Base-by-base conservation (phyloP, 2,797 vertebrate species). In the Sorex maritimensis region DNA sequence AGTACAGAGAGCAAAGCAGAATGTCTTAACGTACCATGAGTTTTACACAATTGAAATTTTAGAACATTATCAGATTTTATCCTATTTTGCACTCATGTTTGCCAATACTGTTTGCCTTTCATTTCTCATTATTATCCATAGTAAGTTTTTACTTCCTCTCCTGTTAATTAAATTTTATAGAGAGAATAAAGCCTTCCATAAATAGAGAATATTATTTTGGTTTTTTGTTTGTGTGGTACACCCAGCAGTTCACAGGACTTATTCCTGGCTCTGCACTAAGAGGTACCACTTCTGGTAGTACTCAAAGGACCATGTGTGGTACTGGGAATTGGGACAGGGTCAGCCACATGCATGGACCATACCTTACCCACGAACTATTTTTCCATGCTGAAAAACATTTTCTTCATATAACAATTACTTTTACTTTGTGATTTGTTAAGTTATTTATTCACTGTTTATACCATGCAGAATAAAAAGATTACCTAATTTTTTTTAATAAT, bases 121-220 rank as follows among this genome's bases (percentile, higher is more conserved):
- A n/a, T 84, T 89, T 81, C 7, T 38, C 38, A 23, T 78, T 87
- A 28, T 82, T 65, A 84, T 19, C 79, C 85, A 81, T 46, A 73
- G 2, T 74, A 28, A 52, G 75, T 49, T 58, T 86, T 49, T 55
- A 78, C 52, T 92, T 93, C 24, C 19, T 6, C 1, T 15, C 88
- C 26, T 74, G 17, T 73, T 78, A 58, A 86, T 93, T 94, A 86
- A 38, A 24, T 65, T 91, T 87, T 88, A n/a, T 67, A 84, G n/a
- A 83, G 41, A 81, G 63, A 80, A 5, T 24, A 95, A 86, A 21
- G 14, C 9, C 12, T 30, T 79, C 10, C 46, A 82, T 2, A 86
- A 6, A 41, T 12, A 68, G 38, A 78, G 11, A 71, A 72, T 58
- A 30, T 61, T 89, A 24, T 78, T 89, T 84, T 90, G 52, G 88